phyloP scores from a whole-genome alignment of 2,888 invertebrate genomes.

The Sminthurides aquaticus region DNA sequence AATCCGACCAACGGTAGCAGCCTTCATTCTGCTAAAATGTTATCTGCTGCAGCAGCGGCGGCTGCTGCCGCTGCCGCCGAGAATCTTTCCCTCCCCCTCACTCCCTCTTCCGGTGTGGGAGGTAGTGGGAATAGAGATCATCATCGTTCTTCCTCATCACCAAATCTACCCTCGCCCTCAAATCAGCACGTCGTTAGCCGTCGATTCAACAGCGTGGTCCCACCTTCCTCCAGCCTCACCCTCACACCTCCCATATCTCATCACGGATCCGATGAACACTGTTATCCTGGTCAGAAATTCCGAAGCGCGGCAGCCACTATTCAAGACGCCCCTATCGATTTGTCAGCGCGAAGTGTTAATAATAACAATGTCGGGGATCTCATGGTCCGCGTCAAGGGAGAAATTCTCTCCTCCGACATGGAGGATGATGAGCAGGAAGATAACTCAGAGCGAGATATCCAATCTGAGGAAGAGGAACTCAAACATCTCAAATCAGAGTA shows the following conservation, averaged over 20 bases:
- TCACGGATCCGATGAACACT: constrained; percentile 40
- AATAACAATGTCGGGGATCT: constrained; percentile 31
- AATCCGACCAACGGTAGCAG: background rate
- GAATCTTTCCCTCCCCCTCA: constrained; percentile 26
- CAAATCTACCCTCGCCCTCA: background rate
- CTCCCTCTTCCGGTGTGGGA: constrained; percentile 11
- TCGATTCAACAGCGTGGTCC: constrained; percentile 33
- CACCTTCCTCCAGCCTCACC: constrained; percentile 41
- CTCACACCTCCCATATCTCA: constrained; percentile 42
- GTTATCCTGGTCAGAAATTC: constrained; percentile 30
- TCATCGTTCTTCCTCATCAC: constrained; percentile 3
- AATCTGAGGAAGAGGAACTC: constrained; percentile 16
- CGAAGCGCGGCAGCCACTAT: constrained; percentile 25
- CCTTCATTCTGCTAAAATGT: constrained; percentile 29
- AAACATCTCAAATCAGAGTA: constrained; percentile 22
- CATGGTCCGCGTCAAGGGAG: constrained; percentile 31
- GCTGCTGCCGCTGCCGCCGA: constrained; percentile 11
- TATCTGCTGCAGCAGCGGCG: constrained; percentile 25
- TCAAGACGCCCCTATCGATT: constrained; percentile 37
- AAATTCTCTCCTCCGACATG: constrained; percentile 19
- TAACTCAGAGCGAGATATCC: constrained; percentile 19
- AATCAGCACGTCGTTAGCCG: constrained; percentile 9
- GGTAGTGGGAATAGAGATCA: background rate
- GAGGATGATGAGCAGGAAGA: constrained; percentile 27
- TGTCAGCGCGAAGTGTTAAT: constrained; percentile 27